These are phyloP conservation scores for Microcebus tavaratra DNA, from an alignment of 2,113 vertebrate genomes.

Conservation along the genomic window DNA sequence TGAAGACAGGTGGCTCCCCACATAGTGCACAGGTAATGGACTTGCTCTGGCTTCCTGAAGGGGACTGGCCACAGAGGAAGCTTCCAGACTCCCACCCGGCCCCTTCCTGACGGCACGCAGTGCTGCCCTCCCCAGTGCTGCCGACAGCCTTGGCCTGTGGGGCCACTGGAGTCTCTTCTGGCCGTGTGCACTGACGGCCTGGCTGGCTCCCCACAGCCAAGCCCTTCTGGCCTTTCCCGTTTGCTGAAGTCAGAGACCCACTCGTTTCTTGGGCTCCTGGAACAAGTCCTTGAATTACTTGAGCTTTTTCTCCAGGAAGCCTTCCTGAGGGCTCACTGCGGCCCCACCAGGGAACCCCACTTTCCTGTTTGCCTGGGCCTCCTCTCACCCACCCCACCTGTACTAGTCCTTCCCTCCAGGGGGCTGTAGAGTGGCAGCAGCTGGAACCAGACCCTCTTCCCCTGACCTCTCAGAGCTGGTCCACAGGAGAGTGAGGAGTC, in stretches of 20 bases:
- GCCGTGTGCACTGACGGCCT: neutral
- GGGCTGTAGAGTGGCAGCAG: neutral
- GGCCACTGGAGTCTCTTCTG: neutral
- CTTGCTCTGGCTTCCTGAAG: neutral
- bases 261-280: neutral
- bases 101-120: neutral
- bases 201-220: neutral
- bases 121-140: neutral
- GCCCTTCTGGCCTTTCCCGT: neutral
- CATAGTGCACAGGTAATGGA: neutral
- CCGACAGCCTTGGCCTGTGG: neutral
- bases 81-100: neutral
- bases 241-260: neutral
- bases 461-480: neutral
- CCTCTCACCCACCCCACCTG: neutral
- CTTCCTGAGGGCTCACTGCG: fast-evolving
- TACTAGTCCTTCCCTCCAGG: neutral
- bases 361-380: neutral
- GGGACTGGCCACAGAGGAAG: neutral
- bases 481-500: neutral
- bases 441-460: neutral
- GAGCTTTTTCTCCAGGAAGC: neutral
- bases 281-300: neutral
- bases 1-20: neutral
- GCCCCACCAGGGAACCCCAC: neutral